Percentiles rank a stretch among this genome's conserved stretches.
Conservation (phyloP, 1,140 invertebrate genomes). For the Plectus sambesii region DNA sequence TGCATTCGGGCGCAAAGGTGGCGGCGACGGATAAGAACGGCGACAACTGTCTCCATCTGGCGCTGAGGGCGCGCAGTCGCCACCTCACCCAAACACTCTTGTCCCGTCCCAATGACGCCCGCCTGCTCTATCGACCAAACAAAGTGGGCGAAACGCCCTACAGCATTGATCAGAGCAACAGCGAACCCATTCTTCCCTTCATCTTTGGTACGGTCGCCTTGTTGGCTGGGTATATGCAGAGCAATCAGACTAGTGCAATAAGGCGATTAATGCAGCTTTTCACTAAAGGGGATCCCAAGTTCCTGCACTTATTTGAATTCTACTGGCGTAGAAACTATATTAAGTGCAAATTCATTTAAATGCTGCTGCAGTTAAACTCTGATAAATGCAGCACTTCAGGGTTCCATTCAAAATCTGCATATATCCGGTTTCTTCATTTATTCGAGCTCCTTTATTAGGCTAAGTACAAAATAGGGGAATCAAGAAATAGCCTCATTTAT, state of each 20-base stretch:
- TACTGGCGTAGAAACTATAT: too few relatives aligned
- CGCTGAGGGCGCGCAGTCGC: slow-evolving; percentile 79
- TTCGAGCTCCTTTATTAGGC: too few relatives aligned
- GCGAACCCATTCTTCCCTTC: slow-evolving; percentile 39
- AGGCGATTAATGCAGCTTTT: background rate
- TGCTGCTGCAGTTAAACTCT: too few relatives aligned
- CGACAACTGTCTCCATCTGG: slow-evolving; percentile 90
- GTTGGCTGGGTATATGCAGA: too few relatives aligned
- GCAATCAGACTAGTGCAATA: background rate
- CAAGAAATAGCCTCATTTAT: too few relatives aligned
- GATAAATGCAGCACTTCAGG: too few relatives aligned
- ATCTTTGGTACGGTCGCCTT: slow-evolving; percentile 29
- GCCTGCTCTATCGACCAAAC: slow-evolving; percentile 86
- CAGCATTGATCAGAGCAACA: slow-evolving; percentile 64
- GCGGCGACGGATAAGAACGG: slow-evolving; percentile 78
- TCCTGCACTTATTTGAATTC: too few relatives aligned
- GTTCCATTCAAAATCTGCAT: too few relatives aligned
- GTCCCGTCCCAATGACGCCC: slow-evolving; percentile 87
- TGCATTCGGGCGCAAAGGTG: slow-evolving; percentile 87
- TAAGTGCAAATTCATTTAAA: too few relatives aligned
- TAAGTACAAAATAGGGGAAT: too few relatives aligned
- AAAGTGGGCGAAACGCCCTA: slow-evolving; percentile 90
- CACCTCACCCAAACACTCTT: slow-evolving; percentile 82
- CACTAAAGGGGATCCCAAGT: background rate
- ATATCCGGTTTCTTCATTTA: too few relatives aligned